phyloP scores from a whole-genome alignment of 64 coral and sea anemone genomes.

The Dendronephthya gigantea region DNA sequence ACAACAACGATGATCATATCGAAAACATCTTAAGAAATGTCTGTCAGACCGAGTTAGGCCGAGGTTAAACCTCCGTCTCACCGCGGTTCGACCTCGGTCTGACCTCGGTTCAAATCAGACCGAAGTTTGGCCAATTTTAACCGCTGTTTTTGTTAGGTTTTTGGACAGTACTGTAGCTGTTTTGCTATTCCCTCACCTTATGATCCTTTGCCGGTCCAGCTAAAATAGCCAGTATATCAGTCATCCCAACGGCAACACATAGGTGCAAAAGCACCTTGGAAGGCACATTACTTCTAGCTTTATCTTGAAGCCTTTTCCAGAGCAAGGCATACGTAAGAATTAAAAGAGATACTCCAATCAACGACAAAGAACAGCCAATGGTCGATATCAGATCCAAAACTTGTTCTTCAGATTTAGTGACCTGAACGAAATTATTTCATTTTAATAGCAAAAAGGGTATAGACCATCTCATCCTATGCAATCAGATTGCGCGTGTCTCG shows the following conservation, averaged over 20 bases:
- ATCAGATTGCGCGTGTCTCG: too few relatives aligned
- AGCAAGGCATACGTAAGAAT: neutral
- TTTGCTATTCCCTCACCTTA: neutral
- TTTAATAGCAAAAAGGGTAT: neutral
- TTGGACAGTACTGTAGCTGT: too few relatives aligned
- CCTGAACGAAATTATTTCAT: too few relatives aligned
- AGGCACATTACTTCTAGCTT: neutral
- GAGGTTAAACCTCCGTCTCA: too few relatives aligned
- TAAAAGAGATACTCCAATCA: neutral
- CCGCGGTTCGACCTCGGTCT: too few relatives aligned
- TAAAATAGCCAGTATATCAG: neutral
- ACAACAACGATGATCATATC: too few relatives aligned
- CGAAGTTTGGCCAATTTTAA: too few relatives aligned
- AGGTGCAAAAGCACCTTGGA: constrained; percentile 20
- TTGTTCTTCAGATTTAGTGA: neutral
- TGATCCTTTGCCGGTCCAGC: constrained; percentile 14
- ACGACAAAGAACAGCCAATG: constrained; percentile 22
- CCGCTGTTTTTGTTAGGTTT: too few relatives aligned
- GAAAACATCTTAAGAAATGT: too few relatives aligned
- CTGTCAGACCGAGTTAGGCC: too few relatives aligned
- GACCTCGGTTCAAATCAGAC: too few relatives aligned
- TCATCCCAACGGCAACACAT: constrained; percentile 22
- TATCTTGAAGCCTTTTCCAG: neutral
- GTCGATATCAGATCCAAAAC: constrained; percentile 17
- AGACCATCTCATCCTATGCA: too few relatives aligned